Base-by-base conservation (phyloP, 1,140 invertebrate genomes). In the Drosophila orosa region DNA sequence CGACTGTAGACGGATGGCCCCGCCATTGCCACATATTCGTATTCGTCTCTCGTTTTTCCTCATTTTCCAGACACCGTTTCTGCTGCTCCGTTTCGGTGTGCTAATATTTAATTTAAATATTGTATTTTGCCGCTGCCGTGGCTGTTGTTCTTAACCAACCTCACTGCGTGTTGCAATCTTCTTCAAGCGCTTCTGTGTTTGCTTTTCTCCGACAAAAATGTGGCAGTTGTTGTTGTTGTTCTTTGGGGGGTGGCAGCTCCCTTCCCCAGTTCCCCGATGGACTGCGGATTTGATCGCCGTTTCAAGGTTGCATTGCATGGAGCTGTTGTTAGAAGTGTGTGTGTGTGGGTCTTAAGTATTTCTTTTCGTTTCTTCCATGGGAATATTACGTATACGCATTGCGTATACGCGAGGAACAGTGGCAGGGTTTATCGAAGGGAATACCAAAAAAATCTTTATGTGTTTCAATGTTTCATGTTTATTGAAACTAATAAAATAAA, bases 101-200 rank as follows among this genome's bases (percentile, higher is more conserved):
- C 83, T 74, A 89, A 83, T 87, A 87, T 87, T 89, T 87, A 87
- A 89, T 87, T 87, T 83, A 87, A 87, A 87, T 87, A 87, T 87
- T 87, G 78, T 75, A 59, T 76, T 74, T 74, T 50, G 72, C 71
- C 37, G 60, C 35, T 44, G 63, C 60, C 63, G 35, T 12, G 25
- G 55, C 73, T 42, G 56, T 50, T 56, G 62, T 87, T 83, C 83
- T 87, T 87, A 87, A 87, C 83, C 83, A 89, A 72, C 83, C 84
- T 83, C 84, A 83, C 71, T 62, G 40, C 22, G 52, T 86, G 83
- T 87, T 72, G 83, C 83, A 86, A 86, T 69, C 59, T 59, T 17
- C 39, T 59, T 15, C 39, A 27, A 48, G 60, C 35, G 61, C 68
- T 66, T 75, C 74, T 76, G 76, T 84, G 80, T 84, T 80, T 76